phyloP scores from a whole-genome alignment of 2,113 vertebrate genomes.

The Seriola dumerili region DNA sequence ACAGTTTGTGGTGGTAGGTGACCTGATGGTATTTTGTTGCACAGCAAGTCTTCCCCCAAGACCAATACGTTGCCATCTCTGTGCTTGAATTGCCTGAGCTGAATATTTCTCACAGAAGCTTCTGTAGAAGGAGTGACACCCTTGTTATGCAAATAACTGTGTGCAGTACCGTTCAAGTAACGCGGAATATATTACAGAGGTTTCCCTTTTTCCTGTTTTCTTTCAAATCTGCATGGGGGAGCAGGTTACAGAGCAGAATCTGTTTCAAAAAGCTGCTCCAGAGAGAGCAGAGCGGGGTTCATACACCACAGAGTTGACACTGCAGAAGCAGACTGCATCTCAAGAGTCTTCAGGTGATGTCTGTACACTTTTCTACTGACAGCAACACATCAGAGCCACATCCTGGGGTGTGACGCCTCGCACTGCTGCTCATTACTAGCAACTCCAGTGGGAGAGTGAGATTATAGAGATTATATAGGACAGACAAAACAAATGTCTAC shows the following conservation, averaged over 20 bases:
- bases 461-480: neutral
- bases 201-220: neutral
- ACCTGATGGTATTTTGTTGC: neutral
- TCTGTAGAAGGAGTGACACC: conserved; percentile 15
- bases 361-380: conserved; percentile 3
- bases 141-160: conserved; percentile 35
- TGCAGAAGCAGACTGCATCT: conserved; percentile 31
- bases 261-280: neutral
- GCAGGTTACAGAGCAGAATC: neutral
- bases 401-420: neutral
- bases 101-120: conserved; percentile 35
- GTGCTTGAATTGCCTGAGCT: neutral
- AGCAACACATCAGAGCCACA: conserved; percentile 19
- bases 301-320: neutral
- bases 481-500: neutral
- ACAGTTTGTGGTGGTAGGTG: neutral
- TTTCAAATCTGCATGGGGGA: conserved; percentile 31
- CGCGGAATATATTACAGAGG: conserved; percentile 14
- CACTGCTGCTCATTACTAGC: neutral
- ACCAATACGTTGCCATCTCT: neutral
- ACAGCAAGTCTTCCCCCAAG: neutral
- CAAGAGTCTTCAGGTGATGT: conserved; percentile 1
- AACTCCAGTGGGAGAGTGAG: conserved; percentile 4
- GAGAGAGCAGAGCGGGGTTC: conserved; percentile 8
- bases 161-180: neutral